Evolutionary conservation across 1,140 invertebrate genomes (phyloP).

Genomic region (Hylaeus anthracinus): DNA sequence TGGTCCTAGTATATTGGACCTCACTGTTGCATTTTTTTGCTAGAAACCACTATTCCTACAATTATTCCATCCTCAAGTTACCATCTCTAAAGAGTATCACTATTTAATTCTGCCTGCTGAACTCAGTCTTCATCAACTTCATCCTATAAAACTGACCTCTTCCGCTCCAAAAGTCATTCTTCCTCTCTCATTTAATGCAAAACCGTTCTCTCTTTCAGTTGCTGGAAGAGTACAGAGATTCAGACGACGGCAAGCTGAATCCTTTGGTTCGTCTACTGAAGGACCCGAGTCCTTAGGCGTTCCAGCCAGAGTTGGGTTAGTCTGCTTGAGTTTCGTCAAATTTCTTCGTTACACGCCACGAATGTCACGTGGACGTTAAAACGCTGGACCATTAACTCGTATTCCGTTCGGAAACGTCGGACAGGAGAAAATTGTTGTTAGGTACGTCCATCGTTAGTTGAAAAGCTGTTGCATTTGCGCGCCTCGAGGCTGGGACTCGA

Average conservation of each 20-base stretch:
- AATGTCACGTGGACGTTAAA: conserved; percentile 5
- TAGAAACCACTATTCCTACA: too few species aligned
- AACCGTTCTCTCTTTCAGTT: conserved; percentile 80
- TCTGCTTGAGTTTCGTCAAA: conserved; percentile 24
- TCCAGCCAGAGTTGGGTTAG: conserved; percentile 20
- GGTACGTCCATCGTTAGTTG: conserved; percentile 37
- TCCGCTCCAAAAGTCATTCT: too few species aligned
- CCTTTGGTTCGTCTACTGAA: conserved; percentile 82
- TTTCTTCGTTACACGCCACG: background rate
- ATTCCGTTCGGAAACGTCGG: conserved; percentile 13
- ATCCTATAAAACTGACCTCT: too few species aligned
- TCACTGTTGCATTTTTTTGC: too few species aligned
- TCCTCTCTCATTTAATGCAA: background rate
- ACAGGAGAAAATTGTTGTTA: conserved; percentile 21
- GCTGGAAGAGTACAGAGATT: conserved; percentile 85
- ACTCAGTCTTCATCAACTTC: too few species aligned
- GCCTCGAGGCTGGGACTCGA: conserved; percentile 31
- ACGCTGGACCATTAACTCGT: conserved; percentile 15
- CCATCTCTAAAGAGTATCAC: too few species aligned
- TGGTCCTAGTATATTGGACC: too few species aligned
- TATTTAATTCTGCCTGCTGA: too few species aligned
- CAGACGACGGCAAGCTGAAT: conserved; percentile 83
- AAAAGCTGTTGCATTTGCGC: background rate
- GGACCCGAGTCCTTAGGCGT: conserved; percentile 50
- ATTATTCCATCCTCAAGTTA: too few species aligned